Base-by-base conservation (phyloP, 2,888 invertebrate genomes). In the Idaea biselata region DNA sequence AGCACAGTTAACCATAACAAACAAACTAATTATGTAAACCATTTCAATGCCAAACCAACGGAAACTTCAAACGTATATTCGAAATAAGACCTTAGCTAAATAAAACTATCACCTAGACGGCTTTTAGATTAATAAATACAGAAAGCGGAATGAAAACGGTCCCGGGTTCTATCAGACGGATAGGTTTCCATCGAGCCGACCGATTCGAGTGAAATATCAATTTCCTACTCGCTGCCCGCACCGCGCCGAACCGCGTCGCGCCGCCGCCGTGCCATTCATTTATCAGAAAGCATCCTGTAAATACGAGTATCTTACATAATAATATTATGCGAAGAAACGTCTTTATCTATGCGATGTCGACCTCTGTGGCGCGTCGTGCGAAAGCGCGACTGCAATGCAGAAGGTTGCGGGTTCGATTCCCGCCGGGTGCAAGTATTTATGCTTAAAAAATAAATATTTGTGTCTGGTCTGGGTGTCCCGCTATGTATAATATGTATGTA, bases 191-290 rank as follows among this genome's bases (percentile, higher is more conserved):
- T 68, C 67, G 59, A 64, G 67, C 71, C 71, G 71, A 68, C 71
- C 76, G 75, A 76, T 78, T 74, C 76, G 78, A 86, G 80, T 86
- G 82, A 88, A 87, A 88, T 88, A 89, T 88, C 88, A 89, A 86
- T 88, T 87, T 85, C 82, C 86, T 82, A 77, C 74, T 76, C 80
- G 74, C 74, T 80, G 83, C 79, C 77, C 81, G 80, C 76, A 73
- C 72, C 69, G 71, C 70, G 79, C 77, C 81, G 80, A 76, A 73
- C 72, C 69, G 71, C 70, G 79, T 77, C 81, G 79, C 76, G 79
- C 77, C 81, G 73, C 73, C 68, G 71, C 68, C 75, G 73, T 78
- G 11, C 44, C 76, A 80, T 83, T 81, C 86, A 84, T 88, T 88
- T 85, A 80, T 81, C 80, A 79, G 74, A 73, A 73, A 77, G 77